These are phyloP conservation scores for Theristicus caerulescens DNA, from an alignment of 2,113 vertebrate genomes.

Conservation along the genomic window DNA sequence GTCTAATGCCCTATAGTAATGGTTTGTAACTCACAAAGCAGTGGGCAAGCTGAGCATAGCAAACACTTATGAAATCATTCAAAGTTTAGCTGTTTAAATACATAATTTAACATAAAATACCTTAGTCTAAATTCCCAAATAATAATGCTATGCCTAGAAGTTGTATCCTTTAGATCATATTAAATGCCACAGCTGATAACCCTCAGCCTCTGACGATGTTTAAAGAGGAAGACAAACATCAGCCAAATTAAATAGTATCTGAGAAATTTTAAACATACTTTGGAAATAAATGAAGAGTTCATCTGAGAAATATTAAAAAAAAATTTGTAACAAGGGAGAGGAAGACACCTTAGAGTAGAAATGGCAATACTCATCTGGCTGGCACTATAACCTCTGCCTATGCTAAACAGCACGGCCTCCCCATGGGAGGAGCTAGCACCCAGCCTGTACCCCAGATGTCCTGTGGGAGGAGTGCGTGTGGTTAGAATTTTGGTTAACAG, in stretches of 20 bases:
- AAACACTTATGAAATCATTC: not conserved
- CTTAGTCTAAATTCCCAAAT: not conserved
- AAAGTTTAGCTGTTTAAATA: not conserved
- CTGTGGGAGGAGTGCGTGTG: not conserved
- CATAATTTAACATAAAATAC: not conserved
- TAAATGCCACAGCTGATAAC: not conserved
- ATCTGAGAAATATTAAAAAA: not conserved
- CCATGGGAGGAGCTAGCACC: too few relatives aligned
- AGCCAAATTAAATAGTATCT: not conserved
- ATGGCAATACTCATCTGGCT: not conserved
- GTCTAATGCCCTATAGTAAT: not conserved
- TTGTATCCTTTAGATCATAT: not conserved
- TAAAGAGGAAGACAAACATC: not conserved
- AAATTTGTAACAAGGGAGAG: not conserved
- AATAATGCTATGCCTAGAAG: not conserved
- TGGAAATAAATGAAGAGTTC: not conserved
- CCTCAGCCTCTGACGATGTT: accelerated
- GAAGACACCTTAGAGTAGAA: not conserved
- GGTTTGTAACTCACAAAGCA: not conserved
- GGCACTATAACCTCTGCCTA: not conserved
- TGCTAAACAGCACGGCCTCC: not conserved
- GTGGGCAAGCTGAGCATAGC: not conserved
- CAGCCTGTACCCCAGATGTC: accelerated
- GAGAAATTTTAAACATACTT: not conserved
- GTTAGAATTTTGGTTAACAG: not conserved